Base-by-base conservation (phyloP, 2,797 vertebrate species). In the Sylvilagus floridanus region DNA sequence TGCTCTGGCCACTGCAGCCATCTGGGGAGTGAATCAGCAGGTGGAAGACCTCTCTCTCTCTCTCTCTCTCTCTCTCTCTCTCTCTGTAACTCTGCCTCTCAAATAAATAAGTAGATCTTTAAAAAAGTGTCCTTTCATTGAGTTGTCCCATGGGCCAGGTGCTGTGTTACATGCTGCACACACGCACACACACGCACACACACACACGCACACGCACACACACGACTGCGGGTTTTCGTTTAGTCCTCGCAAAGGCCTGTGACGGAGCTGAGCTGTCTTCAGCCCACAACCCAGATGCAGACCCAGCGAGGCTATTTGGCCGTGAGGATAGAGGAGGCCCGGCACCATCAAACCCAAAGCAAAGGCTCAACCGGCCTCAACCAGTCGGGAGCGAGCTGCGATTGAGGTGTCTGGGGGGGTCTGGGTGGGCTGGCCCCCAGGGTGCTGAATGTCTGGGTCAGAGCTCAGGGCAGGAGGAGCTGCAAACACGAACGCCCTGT, bases 391-490 rank as follows among this genome's bases (percentile, higher is more conserved):
- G 9, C 35, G 1, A 4, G 52, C 16, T 7, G 19, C 3, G 73
- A 11, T 37, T 7, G 21, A 30, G 65, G 22, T 0, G 32, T 26
- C 60, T 19, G 4, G 75, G 12, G 12, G 22, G 32, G 32, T 22
- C 26, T 50, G 0, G 0, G 11, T 0, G 0, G 42, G 17, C 26
- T 0, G 16, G 26, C 5, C n/a, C 66, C 17, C 63, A 2, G 47
- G 35, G 4, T 14, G 2, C 0, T 7, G n/a, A 78, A 54, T 5
- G 26, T 21, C 10, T 11, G 13, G 60, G 14, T 24, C 47, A 1
- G 78, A 63, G 68, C 54, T 47, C 42, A 47, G 42, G 42, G 42
- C 42, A 47, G 9, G 42, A 9, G 42, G 42, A 47, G 42, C 42
- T 1, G 22, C 22, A 65, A 47, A 30, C n/a, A 42, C 63, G 16